Evolutionary conservation across 2,113 vertebrate genomes (phyloP).

Genomic region (Sander lucioperca): DNA sequence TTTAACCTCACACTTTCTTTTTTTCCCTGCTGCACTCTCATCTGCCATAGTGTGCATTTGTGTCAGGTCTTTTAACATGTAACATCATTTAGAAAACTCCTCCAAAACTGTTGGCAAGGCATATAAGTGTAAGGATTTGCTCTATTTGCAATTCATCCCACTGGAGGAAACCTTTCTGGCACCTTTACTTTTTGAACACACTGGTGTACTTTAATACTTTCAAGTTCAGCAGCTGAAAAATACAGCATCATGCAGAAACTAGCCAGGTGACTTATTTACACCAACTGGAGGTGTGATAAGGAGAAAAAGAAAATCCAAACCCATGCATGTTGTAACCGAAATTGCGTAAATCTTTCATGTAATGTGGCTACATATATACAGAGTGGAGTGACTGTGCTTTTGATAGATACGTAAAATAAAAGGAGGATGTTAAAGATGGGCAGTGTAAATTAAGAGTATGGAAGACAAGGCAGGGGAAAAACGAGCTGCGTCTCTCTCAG

Average conservation of each 20-base stretch:
- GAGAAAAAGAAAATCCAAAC: conserved; percentile 17
- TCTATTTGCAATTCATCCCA: conserved; percentile 67
- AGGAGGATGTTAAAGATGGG: conserved; percentile 25
- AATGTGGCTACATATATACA: background rate
- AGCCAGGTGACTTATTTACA: conserved; percentile 35
- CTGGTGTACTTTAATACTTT: conserved; percentile 49
- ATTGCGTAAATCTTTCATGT: conserved; percentile 21
- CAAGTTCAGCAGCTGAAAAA: conserved; percentile 45
- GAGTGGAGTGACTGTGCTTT: conserved; percentile 15
- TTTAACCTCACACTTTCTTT: conserved; percentile 46
- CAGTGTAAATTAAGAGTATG: conserved; percentile 26
- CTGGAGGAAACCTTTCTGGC: conserved; percentile 64
- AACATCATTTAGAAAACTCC: conserved; percentile 40
- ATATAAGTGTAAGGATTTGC: conserved; percentile 54
- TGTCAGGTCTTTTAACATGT: conserved; percentile 42
- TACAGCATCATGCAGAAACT: conserved; percentile 39
- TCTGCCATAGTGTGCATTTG: conserved; percentile 17
- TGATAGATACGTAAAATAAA: conserved; percentile 41
- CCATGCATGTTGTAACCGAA: background rate
- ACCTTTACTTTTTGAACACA: conserved; percentile 51
- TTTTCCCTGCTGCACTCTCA: conserved; percentile 8
- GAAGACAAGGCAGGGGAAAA: background rate
- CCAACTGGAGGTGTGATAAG: conserved; percentile 42
- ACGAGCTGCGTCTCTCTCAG: conserved; percentile 45
- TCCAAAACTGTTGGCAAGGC: conserved; percentile 48